phyloP scores from a whole-genome alignment of 2,113 vertebrate species.

The Xerus inauris region DNA sequence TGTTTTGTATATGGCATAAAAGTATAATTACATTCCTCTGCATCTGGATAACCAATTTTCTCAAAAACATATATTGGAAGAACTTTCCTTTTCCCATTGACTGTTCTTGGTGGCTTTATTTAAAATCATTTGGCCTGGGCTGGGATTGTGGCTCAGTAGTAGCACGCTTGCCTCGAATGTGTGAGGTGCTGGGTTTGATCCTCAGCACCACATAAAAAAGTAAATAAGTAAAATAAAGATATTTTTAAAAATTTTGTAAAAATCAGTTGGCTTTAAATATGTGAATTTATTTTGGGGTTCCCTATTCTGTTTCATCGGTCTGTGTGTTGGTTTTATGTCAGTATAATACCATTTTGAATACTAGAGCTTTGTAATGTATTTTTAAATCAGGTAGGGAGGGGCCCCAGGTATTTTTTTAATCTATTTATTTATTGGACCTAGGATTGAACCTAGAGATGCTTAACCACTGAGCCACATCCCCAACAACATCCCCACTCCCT shows the following conservation, averaged over 20 bases:
- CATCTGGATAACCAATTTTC: neutral
- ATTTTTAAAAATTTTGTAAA: too few species aligned
- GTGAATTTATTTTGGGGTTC: neutral
- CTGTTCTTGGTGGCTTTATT: neutral
- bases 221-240: too few species aligned
- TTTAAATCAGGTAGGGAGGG: neutral
- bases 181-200: too few species aligned
- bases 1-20: neutral
- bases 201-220: too few species aligned
- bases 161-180: too few species aligned
- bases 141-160: too few species aligned
- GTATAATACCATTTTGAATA: neutral
- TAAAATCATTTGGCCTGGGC: neutral
- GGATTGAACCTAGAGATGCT: too few species aligned
- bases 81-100: neutral
- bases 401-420: neutral
- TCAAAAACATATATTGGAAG: neutral
- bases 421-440: too few species aligned
- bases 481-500: too few species aligned
- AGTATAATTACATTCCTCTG: neutral
- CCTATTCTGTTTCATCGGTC: neutral
- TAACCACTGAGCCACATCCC: too few species aligned
- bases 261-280: neutral
- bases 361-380: neutral
- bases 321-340: neutral